Conservation (phyloP, 2,113 vertebrate species). For the Oryzias woworae region DNA sequence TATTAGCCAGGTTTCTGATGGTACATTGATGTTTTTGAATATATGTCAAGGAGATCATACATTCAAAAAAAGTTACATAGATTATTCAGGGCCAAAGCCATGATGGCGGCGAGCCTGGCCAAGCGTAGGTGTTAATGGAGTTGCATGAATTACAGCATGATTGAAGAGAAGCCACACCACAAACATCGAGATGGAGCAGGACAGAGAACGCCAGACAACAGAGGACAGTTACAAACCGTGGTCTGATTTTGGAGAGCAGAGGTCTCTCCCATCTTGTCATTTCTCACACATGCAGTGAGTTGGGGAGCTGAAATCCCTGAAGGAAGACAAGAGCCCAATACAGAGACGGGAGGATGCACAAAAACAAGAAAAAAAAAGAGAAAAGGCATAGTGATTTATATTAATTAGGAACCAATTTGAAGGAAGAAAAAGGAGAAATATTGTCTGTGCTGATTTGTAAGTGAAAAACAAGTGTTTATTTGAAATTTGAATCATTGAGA, state of each 20-base stretch:
- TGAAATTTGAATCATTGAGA: slow-evolving; percentile 80
- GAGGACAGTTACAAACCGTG: slow-evolving; percentile 97
- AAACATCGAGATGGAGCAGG: slow-evolving; percentile 79
- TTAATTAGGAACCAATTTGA: slow-evolving; percentile 85
- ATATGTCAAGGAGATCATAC: background rate
- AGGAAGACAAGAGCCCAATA: slow-evolving; percentile 74
- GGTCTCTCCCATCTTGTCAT: slow-evolving; percentile 98
- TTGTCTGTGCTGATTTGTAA: slow-evolving; percentile 85
- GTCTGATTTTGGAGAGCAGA: slow-evolving; percentile 99
- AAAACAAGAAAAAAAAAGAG: slow-evolving; percentile 72
- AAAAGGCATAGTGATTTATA: slow-evolving; percentile 88
- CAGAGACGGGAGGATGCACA: slow-evolving; percentile 67
- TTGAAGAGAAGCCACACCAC: slow-evolving; percentile 90
- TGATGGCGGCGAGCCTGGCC: slow-evolving; percentile 43
- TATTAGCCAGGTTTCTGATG: no score
- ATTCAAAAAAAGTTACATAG: slow-evolving; percentile 6
- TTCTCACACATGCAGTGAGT: slow-evolving; percentile 98
- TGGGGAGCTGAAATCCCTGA: slow-evolving; percentile 99
- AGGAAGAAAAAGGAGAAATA: slow-evolving; percentile 85
- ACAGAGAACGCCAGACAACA: slow-evolving; percentile 44
- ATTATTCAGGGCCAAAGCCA: slow-evolving; percentile 28
- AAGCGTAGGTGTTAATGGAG: slow-evolving; percentile 83
- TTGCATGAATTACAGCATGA: slow-evolving; percentile 86
- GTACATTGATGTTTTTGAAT: no score
- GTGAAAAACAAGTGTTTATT: slow-evolving; percentile 97